phyloP scores from a whole-genome alignment of 2,888 invertebrate genomes.

The Onthophagus sagittarius region DNA sequence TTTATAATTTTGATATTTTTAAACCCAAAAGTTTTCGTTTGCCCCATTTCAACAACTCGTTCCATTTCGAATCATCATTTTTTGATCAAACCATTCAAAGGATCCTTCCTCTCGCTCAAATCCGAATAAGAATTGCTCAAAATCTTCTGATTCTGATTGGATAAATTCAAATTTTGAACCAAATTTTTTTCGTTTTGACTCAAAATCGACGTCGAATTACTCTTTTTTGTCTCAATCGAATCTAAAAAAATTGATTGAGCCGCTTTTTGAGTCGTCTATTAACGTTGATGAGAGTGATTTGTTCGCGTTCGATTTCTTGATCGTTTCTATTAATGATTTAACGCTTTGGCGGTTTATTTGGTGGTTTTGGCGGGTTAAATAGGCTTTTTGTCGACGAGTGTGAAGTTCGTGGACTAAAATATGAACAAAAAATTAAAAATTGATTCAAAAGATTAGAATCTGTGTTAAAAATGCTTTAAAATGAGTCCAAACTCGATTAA shows the following conservation, averaged over 20 bases:
- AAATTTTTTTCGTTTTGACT: slow-evolving; percentile 34
- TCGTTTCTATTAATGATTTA: slow-evolving; percentile 86
- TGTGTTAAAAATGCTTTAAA: no score
- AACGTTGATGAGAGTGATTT: slow-evolving; percentile 29
- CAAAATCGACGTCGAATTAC: slow-evolving; percentile 44
- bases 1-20: slow-evolving; percentile 93
- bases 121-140: slow-evolving; percentile 72
- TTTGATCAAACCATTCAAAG: slow-evolving; percentile 81
- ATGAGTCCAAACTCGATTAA: no score
- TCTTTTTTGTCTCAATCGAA: slow-evolving; percentile 55
- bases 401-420: slow-evolving; percentile 53
- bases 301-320: slow-evolving; percentile 72
- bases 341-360: slow-evolving; percentile 71
- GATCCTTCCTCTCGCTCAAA: slow-evolving; percentile 79
- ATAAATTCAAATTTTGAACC: not conserved
- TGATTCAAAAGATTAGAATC: not conserved
- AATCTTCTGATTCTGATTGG: slow-evolving; percentile 52
- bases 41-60: slow-evolving; percentile 94
- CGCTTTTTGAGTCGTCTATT: slow-evolving; percentile 58
- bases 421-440: not conserved
- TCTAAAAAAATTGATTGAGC: slow-evolving; percentile 62
- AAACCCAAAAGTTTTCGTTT: slow-evolving; percentile 85
- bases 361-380: slow-evolving; percentile 57
- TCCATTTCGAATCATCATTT: slow-evolving; percentile 93
- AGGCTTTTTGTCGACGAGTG: slow-evolving; percentile 54